Conservation (phyloP, 2,797 vertebrate species). For the Chlorospingus semifuscus region DNA sequence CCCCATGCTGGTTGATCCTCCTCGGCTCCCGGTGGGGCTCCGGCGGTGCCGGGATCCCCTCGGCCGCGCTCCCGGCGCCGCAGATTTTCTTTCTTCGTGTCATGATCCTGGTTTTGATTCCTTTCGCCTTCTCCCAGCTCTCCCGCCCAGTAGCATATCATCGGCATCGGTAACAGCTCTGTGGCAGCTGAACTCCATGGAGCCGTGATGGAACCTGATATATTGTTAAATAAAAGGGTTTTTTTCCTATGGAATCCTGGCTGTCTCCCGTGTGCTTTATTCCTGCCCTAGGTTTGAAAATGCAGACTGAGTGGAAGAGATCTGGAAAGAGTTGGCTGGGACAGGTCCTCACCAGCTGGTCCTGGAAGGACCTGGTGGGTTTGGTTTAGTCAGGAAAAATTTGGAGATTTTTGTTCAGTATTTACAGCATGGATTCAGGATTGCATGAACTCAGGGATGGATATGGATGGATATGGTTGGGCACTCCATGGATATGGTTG, state of each 20-base stretch:
- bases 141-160: constrained; percentile 67
- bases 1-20: not conserved
- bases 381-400: not conserved
- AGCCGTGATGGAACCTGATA: constrained; percentile 77
- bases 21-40: not conserved
- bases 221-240: constrained; percentile 78
- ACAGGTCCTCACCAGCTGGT: fast-evolving
- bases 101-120: constrained; percentile 48
- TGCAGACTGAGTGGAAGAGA: not conserved
- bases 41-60: not conserved
- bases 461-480: fast-evolving
- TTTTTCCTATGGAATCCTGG: constrained; percentile 75
- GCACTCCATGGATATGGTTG: not conserved
- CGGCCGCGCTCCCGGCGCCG: not conserved
- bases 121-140: constrained; percentile 46
- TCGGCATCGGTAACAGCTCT: constrained; percentile 62
- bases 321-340: not conserved
- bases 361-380: not conserved
- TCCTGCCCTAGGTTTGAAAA: not conserved
- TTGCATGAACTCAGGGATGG: not conserved
- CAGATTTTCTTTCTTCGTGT: constrained; percentile 31
- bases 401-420: not conserved
- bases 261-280: constrained; percentile 23
- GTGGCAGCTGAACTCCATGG: constrained; percentile 69
- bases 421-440: not conserved